phyloP scores from a whole-genome alignment of 2,888 invertebrate genomes.

The Strigamia crassipes region DNA sequence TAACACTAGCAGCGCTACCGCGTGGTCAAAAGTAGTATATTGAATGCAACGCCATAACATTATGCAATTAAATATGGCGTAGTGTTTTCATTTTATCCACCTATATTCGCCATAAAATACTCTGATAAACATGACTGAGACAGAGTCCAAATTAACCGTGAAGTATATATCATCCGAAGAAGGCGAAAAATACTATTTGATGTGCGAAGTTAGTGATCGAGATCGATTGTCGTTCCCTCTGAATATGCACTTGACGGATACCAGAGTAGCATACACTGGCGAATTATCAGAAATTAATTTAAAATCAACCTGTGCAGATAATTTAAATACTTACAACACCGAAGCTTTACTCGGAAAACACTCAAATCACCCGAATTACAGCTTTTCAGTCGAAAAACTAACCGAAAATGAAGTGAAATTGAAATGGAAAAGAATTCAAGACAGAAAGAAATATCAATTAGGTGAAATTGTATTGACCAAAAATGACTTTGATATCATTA shows the following conservation, averaged over 20 bases:
- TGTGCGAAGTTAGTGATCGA: background rate
- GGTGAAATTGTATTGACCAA: background rate
- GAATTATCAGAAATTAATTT: background rate
- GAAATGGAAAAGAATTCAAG: constrained; percentile 28
- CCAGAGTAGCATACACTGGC: background rate
- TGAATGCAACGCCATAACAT: too few species aligned
- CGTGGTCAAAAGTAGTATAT: too few species aligned
- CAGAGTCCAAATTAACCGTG: background rate
- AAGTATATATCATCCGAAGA: background rate
- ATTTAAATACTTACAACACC: background rate
- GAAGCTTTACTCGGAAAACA: background rate
- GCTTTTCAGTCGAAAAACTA: constrained; percentile 1
- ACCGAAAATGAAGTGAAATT: background rate
- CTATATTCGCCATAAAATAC: too few species aligned
- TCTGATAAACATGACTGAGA: background rate
- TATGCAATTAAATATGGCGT: too few species aligned
- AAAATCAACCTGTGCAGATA: background rate
- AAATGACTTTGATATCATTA: background rate
- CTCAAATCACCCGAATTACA: background rate
- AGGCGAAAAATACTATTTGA: background rate
- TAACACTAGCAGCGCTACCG: too few species aligned
- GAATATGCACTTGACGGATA: background rate
- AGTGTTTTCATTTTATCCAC: too few species aligned
- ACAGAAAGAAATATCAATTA: constrained; percentile 8
- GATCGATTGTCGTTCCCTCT: background rate